phyloP scores from a whole-genome alignment of 2,113 vertebrate species.

The Peromyscus maniculatus region DNA sequence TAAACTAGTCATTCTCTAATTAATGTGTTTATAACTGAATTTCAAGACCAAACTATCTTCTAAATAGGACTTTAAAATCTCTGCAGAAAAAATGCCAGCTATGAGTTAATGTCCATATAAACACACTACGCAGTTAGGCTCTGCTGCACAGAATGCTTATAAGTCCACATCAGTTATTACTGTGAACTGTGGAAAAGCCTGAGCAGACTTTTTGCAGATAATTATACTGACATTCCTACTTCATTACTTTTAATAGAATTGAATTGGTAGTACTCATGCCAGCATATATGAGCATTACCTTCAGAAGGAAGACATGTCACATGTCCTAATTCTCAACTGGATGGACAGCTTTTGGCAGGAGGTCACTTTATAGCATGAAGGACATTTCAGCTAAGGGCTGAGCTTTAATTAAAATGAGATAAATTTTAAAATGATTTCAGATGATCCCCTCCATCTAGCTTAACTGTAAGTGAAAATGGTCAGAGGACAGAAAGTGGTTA shows the following conservation, averaged over 20 bases:
- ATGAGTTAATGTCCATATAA: slow-evolving; percentile 9
- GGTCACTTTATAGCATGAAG: slow-evolving; percentile 13
- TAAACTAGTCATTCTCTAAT: background rate
- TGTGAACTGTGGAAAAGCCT: slow-evolving; percentile 23
- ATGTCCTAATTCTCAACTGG: background rate
- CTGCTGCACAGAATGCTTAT: slow-evolving; percentile 26
- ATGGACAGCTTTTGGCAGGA: slow-evolving; percentile 40
- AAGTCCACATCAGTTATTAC: slow-evolving; percentile 13
- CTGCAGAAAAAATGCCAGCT: background rate
- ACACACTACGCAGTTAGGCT: background rate
- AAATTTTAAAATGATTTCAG: slow-evolving; percentile 23
- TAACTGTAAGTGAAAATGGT: background rate
- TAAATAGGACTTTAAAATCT: background rate
- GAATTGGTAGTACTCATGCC: slow-evolving; percentile 22
- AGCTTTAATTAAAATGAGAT: slow-evolving; percentile 49
- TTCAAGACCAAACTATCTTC: background rate
- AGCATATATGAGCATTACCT: background rate
- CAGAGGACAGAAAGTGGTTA: background rate
- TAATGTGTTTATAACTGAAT: slow-evolving; percentile 13
- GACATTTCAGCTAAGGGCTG: background rate
- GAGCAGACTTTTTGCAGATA: slow-evolving; percentile 61
- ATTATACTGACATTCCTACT: slow-evolving; percentile 62
- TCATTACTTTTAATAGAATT: slow-evolving; percentile 58
- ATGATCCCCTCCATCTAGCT: background rate
- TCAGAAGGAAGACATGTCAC: slow-evolving; percentile 13